These are phyloP conservation scores for Acleris literana DNA, from an alignment of 2,888 invertebrate species.

Conservation along the genomic window DNA sequence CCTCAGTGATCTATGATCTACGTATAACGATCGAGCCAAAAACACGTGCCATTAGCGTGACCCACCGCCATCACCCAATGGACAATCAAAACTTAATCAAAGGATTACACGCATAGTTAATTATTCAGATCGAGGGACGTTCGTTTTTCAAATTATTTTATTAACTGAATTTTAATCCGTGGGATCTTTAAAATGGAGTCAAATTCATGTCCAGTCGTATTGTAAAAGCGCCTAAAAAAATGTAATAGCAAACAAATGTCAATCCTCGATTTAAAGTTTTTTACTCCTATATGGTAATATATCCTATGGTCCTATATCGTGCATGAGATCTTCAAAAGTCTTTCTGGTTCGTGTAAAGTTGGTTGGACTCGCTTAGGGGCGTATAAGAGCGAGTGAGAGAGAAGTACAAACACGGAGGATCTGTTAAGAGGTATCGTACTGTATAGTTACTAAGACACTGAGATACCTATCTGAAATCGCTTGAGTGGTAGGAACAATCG, in stretches of 20 bases:
- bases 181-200: constrained; percentile 13
- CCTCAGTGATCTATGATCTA: constrained; percentile 30
- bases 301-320: no score
- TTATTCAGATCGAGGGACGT: constrained; percentile 4
- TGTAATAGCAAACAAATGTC: constrained; percentile 14
- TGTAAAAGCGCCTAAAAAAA: constrained; percentile 17
- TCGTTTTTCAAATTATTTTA: constrained; percentile 6
- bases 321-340: no score
- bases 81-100: constrained; percentile 22
- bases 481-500: constrained; percentile 13
- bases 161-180: constrained; percentile 9
- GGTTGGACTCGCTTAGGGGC: no score
- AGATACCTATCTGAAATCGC: constrained; percentile 3
- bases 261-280: no score
- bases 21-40: constrained; percentile 19
- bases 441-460: not conserved
- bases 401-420: no score
- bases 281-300: no score
- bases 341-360: no score
- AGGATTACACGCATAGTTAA: constrained; percentile 30
- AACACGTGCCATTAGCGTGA: constrained; percentile 34
- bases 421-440: no score
- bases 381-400: no score
- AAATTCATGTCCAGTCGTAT: not conserved
- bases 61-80: constrained; percentile 11